These are phyloP conservation scores for Aplysina aerophoba DNA, from an alignment of 37 sponge, comb jelly and placozoan genomes.

Conservation along the genomic window DNA sequence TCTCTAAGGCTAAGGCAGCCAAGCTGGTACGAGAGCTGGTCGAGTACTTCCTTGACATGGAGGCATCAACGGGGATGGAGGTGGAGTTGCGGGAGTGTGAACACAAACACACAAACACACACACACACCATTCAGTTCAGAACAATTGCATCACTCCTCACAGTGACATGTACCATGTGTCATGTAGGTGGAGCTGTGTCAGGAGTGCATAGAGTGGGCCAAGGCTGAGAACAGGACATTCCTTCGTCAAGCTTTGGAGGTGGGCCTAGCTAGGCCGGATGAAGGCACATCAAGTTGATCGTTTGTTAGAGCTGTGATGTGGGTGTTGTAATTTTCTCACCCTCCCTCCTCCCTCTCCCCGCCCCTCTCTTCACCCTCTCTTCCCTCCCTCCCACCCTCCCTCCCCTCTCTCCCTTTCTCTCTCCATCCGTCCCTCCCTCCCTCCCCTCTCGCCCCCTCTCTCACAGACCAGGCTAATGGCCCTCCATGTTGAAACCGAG, in stretches of 20 bases:
- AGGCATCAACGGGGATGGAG: slow-evolving; percentile 66
- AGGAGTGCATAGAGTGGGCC: slow-evolving; percentile 97
- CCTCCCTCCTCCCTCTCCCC: too few species aligned
- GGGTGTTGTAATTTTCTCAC: too few species aligned
- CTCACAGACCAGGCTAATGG: slow-evolving; percentile 69
- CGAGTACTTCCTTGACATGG: slow-evolving; percentile 86
- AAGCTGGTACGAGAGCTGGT: slow-evolving; percentile 92
- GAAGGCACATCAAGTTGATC: too few species aligned
- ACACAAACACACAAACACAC: slow-evolving; percentile 24
- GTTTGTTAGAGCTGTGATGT: too few species aligned
- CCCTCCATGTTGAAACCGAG: slow-evolving; percentile 67
- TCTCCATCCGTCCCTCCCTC: neutral
- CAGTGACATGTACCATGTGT: neutral
- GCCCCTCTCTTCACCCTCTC: too few species aligned
- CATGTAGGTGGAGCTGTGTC: slow-evolving; percentile 71
- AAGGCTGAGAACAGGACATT: slow-evolving; percentile 87
- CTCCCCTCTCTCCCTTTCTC: neutral
- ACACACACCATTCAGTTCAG: slow-evolving; percentile 1
- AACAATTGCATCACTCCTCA: neutral
- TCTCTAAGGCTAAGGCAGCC: slow-evolving; percentile 97
- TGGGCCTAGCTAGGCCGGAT: neutral
- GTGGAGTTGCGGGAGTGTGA: slow-evolving; percentile 12
- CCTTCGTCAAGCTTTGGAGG: slow-evolving; percentile 94
- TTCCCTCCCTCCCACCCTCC: neutral
- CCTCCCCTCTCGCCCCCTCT: neutral